These are phyloP conservation scores for Octodon degus DNA, from an alignment of 2,113 vertebrate species.

Conservation along the genomic window DNA sequence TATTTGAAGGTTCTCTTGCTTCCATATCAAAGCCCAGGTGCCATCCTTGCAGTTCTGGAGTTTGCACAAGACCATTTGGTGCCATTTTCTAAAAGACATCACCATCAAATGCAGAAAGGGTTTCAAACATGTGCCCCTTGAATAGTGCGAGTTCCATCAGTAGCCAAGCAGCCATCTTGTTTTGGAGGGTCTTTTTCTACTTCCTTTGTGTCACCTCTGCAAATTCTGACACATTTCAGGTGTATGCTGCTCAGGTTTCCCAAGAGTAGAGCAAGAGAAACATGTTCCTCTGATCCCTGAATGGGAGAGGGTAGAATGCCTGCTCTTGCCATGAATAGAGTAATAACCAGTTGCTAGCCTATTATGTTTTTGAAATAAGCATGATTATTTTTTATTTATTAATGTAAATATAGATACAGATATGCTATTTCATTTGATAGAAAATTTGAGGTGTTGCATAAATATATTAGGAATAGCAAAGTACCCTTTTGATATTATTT, in stretches of 20 bases:
- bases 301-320: background rate
- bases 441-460: background rate
- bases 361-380: background rate
- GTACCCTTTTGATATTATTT: slow-evolving; percentile 13
- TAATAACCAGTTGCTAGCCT: background rate
- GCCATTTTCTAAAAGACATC: background rate
- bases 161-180: background rate
- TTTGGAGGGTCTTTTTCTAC: background rate
- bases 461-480: background rate
- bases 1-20: slow-evolving; percentile 6
- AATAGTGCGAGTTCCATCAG: background rate
- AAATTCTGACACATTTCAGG: background rate
- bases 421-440: slow-evolving; percentile 6
- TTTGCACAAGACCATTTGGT: background rate
- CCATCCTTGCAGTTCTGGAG: background rate
- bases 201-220: background rate
- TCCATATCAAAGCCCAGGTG: background rate
- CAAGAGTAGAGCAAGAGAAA: background rate
- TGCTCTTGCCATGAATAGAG: background rate
- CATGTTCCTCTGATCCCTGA: rapidly evolving
- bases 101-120: background rate
- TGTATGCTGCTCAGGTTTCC: background rate
- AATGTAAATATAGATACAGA: background rate
- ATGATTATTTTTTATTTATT: background rate
- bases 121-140: background rate